Base-by-base conservation (phyloP, 1,140 invertebrate genomes). In the Hylyphantes graminicola region DNA sequence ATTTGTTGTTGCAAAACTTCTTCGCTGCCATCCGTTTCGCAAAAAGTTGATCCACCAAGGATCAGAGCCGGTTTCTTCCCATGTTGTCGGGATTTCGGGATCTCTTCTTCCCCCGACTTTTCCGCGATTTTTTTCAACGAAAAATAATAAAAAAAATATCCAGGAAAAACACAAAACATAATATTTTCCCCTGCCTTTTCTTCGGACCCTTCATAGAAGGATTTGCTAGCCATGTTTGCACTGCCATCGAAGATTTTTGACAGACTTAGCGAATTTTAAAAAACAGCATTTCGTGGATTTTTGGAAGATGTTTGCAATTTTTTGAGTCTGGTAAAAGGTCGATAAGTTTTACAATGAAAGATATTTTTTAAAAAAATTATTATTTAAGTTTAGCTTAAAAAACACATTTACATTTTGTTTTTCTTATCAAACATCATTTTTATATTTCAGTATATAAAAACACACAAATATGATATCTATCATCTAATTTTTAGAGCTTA, bases 11-110 rank as follows among this genome's bases (percentile, higher is more conserved):
- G 54, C 21, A 74, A 74, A 51, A 57, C n/a, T 72, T 54, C 50
- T 0, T 51, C 10, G n/a, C 72, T 19, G 17, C 72, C 72, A 12
- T 15, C 68, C 19, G 68, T 70, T 70, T 70, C 68, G 68, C 54
- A 15, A 35, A n/a, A 57, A 74, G 72, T 74, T 74, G 72, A 74
- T 74, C 54, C 72, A 19, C 53, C 53, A 11, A 74, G 72, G 72
- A 74, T 74, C 72, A 74, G 35, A 70, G 57, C 53, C 54, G n/a
- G 35, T 17, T 59, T 21, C 48, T 74, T 55, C 54, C 72, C 35
- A 5, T 35, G 72, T 15, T 74, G 72, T 74, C 17, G 55, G 72
- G 72, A 74, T 74, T 74, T 74, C 35, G 53, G 48, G 21, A 4
- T 19, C 67, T 70, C 67, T 51, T 54, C 50, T 70, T 70, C 68